A percentile compares a stretch with the other conserved stretches of the same genome.
phyloP scores from a whole-genome alignment of 1,140 invertebrate species.

The Chrysoperla carnea region DNA sequence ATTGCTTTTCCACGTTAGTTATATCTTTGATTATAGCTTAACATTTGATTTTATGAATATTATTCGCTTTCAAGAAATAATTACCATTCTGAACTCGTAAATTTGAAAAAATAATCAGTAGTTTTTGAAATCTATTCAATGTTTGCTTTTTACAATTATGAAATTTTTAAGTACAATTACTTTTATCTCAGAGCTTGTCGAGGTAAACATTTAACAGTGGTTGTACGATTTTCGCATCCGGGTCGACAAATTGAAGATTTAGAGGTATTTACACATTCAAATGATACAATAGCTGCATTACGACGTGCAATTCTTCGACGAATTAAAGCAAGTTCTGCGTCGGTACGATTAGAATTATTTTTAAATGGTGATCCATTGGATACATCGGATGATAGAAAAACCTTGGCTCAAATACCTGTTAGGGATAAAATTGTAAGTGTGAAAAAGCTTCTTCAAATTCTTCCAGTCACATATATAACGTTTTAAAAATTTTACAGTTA shows the following conservation, averaged over 20 bases:
- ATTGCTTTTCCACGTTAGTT: too few species aligned
- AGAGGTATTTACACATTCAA: constrained; percentile 83
- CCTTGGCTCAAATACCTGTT: constrained; percentile 71
- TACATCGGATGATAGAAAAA: constrained; percentile 70
- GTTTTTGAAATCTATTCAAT: too few species aligned
- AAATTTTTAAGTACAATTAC: too few species aligned
- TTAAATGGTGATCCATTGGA: constrained; percentile 80
- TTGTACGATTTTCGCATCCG: constrained; percentile 79
- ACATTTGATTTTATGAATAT: too few species aligned
- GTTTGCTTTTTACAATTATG: too few species aligned
- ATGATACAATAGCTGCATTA: constrained; percentile 76
- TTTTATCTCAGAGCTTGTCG: constrained; percentile 55
- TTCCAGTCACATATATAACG: neutral
- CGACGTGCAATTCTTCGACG: constrained; percentile 54
- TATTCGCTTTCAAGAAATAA: too few species aligned
- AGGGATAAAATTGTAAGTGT: constrained; percentile 73
- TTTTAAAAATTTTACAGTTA: constrained; percentile 27
- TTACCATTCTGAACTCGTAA: too few species aligned
- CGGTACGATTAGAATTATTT: constrained; percentile 78
- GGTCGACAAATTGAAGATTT: constrained; percentile 81
- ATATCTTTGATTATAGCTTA: too few species aligned
- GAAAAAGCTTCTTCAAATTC: neutral
- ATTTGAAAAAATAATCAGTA: too few species aligned
- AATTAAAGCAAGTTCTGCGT: constrained; percentile 50
- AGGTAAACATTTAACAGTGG: constrained; percentile 75